Percentiles rank a stretch among this genome's conserved stretches.
These are phyloP conservation scores for Arizona elegans DNA, from an alignment of 2,113 vertebrate species.

Conservation along the genomic window DNA sequence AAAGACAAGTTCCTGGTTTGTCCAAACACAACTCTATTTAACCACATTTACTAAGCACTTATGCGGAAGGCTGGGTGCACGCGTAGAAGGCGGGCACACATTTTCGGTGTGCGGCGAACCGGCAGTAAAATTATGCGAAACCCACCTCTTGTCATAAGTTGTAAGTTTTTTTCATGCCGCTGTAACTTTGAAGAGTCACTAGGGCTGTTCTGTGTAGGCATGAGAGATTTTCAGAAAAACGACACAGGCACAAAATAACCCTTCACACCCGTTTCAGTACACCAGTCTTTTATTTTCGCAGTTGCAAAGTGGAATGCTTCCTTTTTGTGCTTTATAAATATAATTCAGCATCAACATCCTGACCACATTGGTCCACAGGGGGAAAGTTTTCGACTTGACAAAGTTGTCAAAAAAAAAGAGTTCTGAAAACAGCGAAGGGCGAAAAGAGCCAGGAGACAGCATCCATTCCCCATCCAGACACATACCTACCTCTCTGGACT, in stretches of 20 bases:
- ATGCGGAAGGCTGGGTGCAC: too few relatives aligned
- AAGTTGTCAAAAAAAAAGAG: not conserved
- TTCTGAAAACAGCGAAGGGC: not conserved
- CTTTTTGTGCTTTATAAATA: conserved; percentile 17
- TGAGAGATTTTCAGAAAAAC: not conserved
- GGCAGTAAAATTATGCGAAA: too few relatives aligned
- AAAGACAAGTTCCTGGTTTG: too few relatives aligned
- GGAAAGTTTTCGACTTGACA: not conserved
- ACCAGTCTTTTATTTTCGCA: conserved; percentile 10
- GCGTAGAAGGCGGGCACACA: too few relatives aligned
- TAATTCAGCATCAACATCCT: not conserved
- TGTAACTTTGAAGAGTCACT: not conserved
- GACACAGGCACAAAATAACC: not conserved
- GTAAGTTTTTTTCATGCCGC: too few relatives aligned
- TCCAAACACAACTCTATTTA: too few relatives aligned
- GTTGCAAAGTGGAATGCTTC: conserved; percentile 21
- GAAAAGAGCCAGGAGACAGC: not conserved
- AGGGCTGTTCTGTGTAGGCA: not conserved
- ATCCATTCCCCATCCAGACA: too few relatives aligned
- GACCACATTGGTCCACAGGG: not conserved
- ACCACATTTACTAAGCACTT: too few relatives aligned
- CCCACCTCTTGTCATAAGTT: too few relatives aligned
- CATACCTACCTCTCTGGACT: not conserved
- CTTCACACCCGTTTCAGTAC: not conserved
- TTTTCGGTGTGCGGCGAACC: too few relatives aligned